phyloP scores from a whole-genome alignment of 2,113 vertebrate species.

The Myrmecobius fasciatus region DNA sequence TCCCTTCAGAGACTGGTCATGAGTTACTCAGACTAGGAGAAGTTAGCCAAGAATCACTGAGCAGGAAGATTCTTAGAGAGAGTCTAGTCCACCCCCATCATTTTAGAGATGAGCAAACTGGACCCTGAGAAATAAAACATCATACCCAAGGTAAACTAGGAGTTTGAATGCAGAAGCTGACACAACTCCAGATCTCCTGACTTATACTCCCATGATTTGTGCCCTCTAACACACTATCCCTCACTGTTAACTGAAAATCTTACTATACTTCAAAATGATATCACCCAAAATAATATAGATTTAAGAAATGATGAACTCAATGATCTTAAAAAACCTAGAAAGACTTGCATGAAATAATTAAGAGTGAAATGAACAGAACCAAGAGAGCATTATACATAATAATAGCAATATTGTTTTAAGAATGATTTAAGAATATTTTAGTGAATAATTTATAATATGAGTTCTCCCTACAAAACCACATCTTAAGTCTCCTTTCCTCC shows the following conservation, averaged over 20 bases:
- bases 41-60: neutral
- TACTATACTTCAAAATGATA: neutral
- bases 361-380: neutral
- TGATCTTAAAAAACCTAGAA: neutral
- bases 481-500: neutral
- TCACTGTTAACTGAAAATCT: neutral
- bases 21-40: neutral
- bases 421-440: neutral
- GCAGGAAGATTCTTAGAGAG: neutral
- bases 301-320: no score
- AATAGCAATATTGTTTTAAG: neutral
- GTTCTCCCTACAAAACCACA: neutral
- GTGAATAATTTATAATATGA: neutral
- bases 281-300: no score
- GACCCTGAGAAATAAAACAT: neutral
- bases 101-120: neutral
- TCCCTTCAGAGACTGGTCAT: neutral
- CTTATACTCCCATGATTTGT: neutral
- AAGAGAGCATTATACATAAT: neutral
- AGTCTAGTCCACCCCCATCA: neutral
- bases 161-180: neutral
- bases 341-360: neutral
- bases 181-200: neutral
- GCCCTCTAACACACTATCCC: neutral
- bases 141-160: neutral